These are phyloP conservation scores for Hecatera dysodea DNA, from an alignment of 2,888 invertebrate genomes.

Conservation along the genomic window DNA sequence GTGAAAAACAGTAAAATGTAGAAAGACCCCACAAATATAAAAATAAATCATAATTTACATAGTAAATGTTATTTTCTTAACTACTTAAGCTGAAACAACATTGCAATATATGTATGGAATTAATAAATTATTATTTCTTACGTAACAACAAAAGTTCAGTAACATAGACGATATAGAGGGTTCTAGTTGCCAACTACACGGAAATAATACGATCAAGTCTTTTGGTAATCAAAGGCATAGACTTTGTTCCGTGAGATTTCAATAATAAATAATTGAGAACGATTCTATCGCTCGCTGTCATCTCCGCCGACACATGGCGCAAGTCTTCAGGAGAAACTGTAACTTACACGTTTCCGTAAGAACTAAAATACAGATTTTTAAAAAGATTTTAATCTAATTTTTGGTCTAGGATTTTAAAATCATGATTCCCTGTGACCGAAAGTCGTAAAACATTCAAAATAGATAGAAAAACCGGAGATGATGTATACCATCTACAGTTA, in stretches of 20 bases:
- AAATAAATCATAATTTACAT: constrained; percentile 47
- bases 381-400: constrained; percentile 63
- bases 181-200: constrained; percentile 22
- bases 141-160: constrained; percentile 42
- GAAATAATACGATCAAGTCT: constrained; percentile 52
- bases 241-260: constrained; percentile 47
- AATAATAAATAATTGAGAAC: constrained; percentile 33
- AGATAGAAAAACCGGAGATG: constrained; percentile 66
- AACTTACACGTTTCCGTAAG: constrained; percentile 31
- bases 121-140: constrained; percentile 49
- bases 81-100: constrained; percentile 49
- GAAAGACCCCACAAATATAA: constrained; percentile 47
- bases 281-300: constrained; percentile 19
- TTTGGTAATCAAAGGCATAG: constrained; percentile 58
- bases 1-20: constrained; percentile 29
- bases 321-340: constrained; percentile 9
- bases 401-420: constrained; percentile 68
- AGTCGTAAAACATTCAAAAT: constrained; percentile 67
- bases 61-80: constrained; percentile 23
- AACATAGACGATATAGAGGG: constrained; percentile 40
- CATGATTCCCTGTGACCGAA: constrained; percentile 74
- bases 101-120: constrained; percentile 42
- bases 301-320: constrained; percentile 7
- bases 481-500: constrained; percentile 64
- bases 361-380: constrained; percentile 55